Evolutionary conservation across 2,797 vertebrate species (phyloP).

Genomic region (Sebastolobus altivelis): DNA sequence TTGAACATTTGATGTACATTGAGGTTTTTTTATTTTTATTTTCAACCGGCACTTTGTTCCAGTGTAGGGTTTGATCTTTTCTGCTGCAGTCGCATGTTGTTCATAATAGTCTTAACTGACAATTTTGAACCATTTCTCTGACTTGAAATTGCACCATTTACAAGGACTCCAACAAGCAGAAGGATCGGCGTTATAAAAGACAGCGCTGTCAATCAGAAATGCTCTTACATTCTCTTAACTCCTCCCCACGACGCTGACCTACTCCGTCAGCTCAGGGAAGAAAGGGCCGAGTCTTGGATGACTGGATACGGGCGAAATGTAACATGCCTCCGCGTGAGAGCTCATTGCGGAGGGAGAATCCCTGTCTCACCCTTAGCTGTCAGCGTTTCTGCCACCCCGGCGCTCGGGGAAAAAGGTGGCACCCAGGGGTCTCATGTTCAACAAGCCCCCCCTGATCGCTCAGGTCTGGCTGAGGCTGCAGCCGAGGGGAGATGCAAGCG

Average conservation of each 20-base stretch:
- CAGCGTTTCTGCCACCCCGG: slow-evolving; percentile 61
- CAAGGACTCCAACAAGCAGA: slow-evolving; percentile 35
- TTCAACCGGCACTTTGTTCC: slow-evolving; percentile 32
- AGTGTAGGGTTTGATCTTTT: slow-evolving; percentile 11
- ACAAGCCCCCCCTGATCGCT: slow-evolving; percentile 71
- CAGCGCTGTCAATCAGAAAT: slow-evolving; percentile 59
- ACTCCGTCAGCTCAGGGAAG: slow-evolving; percentile 52
- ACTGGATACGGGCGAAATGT: slow-evolving; percentile 66
- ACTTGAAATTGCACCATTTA: slow-evolving; percentile 61
- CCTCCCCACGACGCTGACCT: slow-evolving; percentile 51
- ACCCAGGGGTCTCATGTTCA: slow-evolving; percentile 76
- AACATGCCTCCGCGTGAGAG: slow-evolving; percentile 50
- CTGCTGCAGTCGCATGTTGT: slow-evolving; percentile 31
- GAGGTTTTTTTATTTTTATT: slow-evolving; percentile 22
- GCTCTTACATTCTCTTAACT: slow-evolving; percentile 46
- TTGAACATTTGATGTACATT: slow-evolving; percentile 9
- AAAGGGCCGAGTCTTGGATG: slow-evolving; percentile 58
- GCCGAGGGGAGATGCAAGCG: slow-evolving; percentile 27
- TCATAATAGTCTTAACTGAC: slow-evolving; percentile 49
- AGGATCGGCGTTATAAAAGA: slow-evolving; percentile 46
- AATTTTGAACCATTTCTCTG: slow-evolving; percentile 54
- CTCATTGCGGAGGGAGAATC: slow-evolving; percentile 69
- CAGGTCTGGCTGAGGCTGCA: slow-evolving; percentile 56
- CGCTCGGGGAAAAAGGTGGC: slow-evolving; percentile 51
- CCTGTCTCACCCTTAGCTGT: slow-evolving; percentile 68